These are phyloP conservation scores for Drosophila murphyi DNA, from an alignment of 1,140 invertebrate species.

Conservation along the genomic window DNA sequence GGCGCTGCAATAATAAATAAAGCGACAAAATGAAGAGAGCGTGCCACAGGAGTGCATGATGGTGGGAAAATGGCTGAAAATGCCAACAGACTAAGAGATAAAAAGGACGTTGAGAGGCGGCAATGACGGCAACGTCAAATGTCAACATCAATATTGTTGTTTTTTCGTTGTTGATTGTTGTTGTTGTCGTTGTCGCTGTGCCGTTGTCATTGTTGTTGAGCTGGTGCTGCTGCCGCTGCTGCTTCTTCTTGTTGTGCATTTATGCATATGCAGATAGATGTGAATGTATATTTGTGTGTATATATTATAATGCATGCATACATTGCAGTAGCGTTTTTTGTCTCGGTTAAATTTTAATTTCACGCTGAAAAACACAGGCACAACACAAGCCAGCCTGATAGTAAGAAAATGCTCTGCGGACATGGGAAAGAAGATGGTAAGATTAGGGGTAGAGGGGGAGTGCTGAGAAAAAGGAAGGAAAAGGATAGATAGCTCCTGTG, in stretches of 20 bases:
- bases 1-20: slow-evolving; percentile 76
- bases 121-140: slow-evolving; percentile 71
- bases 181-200: slow-evolving; percentile 44
- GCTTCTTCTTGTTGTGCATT: slow-evolving; percentile 48
- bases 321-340: slow-evolving; percentile 52
- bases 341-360: slow-evolving; percentile 75
- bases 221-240: not conserved
- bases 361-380: slow-evolving; percentile 71
- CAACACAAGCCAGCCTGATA: slow-evolving; percentile 21
- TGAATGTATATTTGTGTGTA: slow-evolving; percentile 23
- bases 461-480: slow-evolving; percentile 1
- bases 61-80: slow-evolving; percentile 63
- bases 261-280: slow-evolving; percentile 54
- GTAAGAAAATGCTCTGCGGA: not conserved
- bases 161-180: slow-evolving; percentile 32
- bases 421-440: not conserved
- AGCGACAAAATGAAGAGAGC: slow-evolving; percentile 34
- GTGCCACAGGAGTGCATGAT: not conserved
- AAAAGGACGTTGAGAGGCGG: slow-evolving; percentile 46
- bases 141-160: slow-evolving; percentile 71
- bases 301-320: slow-evolving; percentile 45
- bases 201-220: slow-evolving; percentile 11
- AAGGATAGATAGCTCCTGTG: slow-evolving; percentile 39
- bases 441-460: not conserved
- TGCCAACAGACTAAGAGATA: slow-evolving; percentile 66